phyloP scores from a whole-genome alignment of 2,113 vertebrate genomes.

The Corvus hawaiiensis region DNA sequence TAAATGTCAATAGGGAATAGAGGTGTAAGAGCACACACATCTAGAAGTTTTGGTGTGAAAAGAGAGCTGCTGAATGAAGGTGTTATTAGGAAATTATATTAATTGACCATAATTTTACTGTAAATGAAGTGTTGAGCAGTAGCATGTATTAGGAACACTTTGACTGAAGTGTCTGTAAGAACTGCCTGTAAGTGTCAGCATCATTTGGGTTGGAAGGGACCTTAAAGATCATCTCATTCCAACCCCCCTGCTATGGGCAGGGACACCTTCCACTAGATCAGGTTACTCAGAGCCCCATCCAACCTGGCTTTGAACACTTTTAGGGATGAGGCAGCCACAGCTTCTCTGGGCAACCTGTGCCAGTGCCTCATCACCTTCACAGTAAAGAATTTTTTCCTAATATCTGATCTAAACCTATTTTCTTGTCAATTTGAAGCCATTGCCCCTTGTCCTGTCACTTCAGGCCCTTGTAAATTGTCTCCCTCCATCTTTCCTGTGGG shows the following conservation, averaged over 20 bases:
- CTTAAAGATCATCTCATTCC: neutral
- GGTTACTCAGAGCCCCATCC: neutral
- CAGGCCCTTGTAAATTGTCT: neutral
- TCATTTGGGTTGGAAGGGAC: neutral
- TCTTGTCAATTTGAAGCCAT: neutral
- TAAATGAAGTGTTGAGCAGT: neutral
- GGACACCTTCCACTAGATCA: too few relatives aligned
- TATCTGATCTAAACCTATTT: neutral
- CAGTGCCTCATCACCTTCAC: accelerated
- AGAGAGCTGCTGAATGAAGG: neutral
- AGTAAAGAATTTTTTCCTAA: neutral
- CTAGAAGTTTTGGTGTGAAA: neutral
- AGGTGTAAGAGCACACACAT: neutral
- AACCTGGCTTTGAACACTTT: neutral
- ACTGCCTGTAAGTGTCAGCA: too few relatives aligned
- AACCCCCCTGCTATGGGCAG: neutral
- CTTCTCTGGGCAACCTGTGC: neutral
- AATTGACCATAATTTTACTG: neutral
- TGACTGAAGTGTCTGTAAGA: neutral
- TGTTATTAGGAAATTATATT: neutral
- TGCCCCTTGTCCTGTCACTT: neutral
- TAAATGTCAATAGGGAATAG: neutral
- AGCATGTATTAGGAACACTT: neutral
- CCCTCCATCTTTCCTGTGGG: neutral
- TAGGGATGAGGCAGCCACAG: neutral